Conservation (phyloP, 2,113 vertebrate genomes). For the Sclerurus mexicanus region DNA sequence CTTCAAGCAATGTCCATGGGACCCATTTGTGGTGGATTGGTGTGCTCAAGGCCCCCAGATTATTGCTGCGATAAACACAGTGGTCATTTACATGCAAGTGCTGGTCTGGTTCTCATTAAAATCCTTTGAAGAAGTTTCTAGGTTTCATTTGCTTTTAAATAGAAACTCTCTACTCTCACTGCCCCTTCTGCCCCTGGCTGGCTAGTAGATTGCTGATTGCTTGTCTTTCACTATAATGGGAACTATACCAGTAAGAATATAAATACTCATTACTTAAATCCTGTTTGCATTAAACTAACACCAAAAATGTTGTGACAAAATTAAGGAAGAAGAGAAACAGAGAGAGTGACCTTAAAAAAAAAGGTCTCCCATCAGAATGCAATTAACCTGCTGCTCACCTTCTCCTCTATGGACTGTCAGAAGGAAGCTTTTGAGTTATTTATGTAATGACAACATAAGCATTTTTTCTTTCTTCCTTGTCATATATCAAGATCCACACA, state of each 20-base stretch:
- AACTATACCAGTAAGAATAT: background rate
- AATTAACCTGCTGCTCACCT: background rate
- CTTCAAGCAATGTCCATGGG: background rate
- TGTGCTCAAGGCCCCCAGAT: background rate
- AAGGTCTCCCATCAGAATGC: background rate
- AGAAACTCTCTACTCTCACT: background rate
- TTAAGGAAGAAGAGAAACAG: background rate
- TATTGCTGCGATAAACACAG: background rate
- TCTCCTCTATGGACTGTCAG: background rate
- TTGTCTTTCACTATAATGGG: background rate
- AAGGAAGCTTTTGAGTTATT: background rate
- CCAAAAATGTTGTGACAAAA: background rate
- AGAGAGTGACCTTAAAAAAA: background rate
- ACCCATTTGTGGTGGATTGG: background rate
- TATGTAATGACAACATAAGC: background rate
- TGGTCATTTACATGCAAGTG: background rate
- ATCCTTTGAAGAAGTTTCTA: background rate
- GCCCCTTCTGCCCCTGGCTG: background rate
- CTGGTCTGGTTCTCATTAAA: background rate
- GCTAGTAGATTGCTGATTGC: background rate
- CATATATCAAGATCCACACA: background rate
- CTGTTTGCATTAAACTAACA: background rate
- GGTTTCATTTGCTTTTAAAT: background rate
- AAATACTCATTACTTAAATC: background rate
- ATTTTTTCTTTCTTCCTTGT: background rate